A percentile compares a stretch with the other conserved stretches of the same genome.
These are phyloP conservation scores for Amphibalanus amphitrite DNA, from an alignment of 1,140 invertebrate species.

Conservation along the genomic window DNA sequence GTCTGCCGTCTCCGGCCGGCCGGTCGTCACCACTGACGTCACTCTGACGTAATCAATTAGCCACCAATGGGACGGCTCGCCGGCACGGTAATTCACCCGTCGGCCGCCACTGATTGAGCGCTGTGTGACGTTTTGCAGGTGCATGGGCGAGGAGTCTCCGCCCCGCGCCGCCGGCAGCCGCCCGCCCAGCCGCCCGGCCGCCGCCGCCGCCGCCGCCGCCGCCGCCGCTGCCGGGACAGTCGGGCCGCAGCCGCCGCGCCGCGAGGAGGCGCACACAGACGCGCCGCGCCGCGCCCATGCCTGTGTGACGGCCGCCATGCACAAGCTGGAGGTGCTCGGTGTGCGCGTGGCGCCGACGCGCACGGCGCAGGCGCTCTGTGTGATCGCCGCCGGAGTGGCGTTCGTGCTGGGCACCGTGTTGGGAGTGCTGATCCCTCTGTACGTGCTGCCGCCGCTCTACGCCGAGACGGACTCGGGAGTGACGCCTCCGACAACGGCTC, in stretches of 20 bases:
- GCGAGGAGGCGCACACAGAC: neutral
- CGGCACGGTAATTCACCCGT: neutral
- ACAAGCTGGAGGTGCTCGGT: neutral
- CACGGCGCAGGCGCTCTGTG: neutral
- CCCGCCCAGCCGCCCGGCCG: no score
- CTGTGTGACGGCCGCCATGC: neutral
- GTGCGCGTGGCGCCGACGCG: neutral
- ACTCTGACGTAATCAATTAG: neutral
- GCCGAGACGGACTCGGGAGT: neutral
- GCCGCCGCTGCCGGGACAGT: neutral
- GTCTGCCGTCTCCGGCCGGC: neutral
- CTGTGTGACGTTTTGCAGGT: neutral
- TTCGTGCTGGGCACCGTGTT: slow-evolving; percentile 20
- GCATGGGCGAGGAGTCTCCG: neutral
- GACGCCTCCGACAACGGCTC: no score
- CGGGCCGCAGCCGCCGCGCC: no score
- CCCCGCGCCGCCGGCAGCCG: no score
- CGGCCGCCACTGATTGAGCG: neutral
- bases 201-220: no score
- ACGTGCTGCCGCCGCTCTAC: slow-evolving; percentile 15
- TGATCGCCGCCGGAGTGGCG: slow-evolving; percentile 16
- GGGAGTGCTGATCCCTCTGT: slow-evolving; percentile 20
- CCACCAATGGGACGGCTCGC: neutral
- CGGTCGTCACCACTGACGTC: neutral
- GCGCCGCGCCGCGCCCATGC: neutral